Conservation (phyloP, 2,888 invertebrate genomes). For the Acrobasis repandana region DNA sequence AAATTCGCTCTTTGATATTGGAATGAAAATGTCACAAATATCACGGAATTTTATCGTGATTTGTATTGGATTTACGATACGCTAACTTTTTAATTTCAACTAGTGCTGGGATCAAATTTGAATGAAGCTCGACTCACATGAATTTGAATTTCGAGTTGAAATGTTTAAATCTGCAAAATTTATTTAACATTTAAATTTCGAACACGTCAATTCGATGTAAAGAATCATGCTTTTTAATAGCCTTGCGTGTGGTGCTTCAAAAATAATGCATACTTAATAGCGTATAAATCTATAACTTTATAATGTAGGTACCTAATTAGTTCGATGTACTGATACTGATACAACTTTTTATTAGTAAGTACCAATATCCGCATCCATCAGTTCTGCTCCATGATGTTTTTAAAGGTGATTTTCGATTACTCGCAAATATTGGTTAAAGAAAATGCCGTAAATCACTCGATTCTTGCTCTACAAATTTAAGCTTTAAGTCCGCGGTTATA, state of each 20-base stretch:
- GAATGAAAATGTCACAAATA: conserved; percentile 23
- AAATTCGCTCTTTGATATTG: conserved; percentile 25
- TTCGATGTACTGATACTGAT: not conserved
- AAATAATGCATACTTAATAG: too few relatives aligned
- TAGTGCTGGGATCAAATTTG: conserved; percentile 1
- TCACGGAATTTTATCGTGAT: not conserved
- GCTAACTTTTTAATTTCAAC: conserved; percentile 21
- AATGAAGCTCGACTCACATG: conserved; percentile 1
- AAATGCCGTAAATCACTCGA: conserved; percentile 56
- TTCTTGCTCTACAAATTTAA: conserved; percentile 41
- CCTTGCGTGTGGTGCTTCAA: too few relatives aligned
- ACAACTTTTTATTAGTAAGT: conserved; percentile 11
- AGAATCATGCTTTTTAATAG: not conserved
- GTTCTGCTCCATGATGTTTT: conserved; percentile 58
- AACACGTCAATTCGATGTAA: not conserved
- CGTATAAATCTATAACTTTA: too few relatives aligned
- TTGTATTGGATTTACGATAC: not conserved
- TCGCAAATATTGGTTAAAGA: conserved; percentile 43
- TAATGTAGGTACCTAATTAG: not conserved
- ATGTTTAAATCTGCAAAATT: conserved; percentile 6
- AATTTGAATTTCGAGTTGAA: not conserved
- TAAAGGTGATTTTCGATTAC: conserved; percentile 76
- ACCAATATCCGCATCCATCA: conserved; percentile 23
- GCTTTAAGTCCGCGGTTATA: conserved; percentile 51
- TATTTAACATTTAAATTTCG: not conserved